Evolutionary conservation across 2,888 invertebrate genomes (phyloP).

Genomic region (Lymantria dispar): DNA sequence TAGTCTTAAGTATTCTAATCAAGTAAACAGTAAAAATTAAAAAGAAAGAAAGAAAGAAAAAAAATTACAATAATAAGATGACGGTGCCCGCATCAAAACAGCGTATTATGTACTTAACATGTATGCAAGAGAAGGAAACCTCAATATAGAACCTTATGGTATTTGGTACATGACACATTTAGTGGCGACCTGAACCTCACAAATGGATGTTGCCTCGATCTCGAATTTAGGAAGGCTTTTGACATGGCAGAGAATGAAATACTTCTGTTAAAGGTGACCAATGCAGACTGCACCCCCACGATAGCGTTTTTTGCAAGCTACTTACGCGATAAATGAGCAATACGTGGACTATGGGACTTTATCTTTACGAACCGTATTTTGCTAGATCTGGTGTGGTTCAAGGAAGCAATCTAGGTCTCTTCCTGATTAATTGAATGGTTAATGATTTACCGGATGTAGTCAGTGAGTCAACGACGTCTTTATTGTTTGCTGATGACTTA

Average conservation of each 20-base stretch:
- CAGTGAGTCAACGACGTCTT: not conserved
- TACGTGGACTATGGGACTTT: not conserved
- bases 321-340: not conserved
- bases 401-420: not conserved
- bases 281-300: not conserved
- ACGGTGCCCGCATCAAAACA: too few relatives aligned
- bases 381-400: not conserved
- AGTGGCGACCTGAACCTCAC: not conserved
- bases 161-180: too few relatives aligned
- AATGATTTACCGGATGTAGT: not conserved
- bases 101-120: too few relatives aligned
- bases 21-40: too few relatives aligned
- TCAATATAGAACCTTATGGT: too few relatives aligned
- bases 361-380: not conserved
- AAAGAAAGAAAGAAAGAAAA: too few relatives aligned
- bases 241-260: not conserved
- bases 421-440: not conserved
- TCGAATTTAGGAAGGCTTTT: not conserved
- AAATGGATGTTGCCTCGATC: not conserved
- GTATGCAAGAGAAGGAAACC: too few relatives aligned
- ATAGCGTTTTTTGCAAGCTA: not conserved
- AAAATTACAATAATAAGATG: too few relatives aligned
- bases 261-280: not conserved
- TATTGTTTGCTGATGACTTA: not conserved
- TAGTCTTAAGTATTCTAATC: too few relatives aligned